A percentile compares a stretch with the other conserved stretches of the same genome.
Conservation (phyloP, 2,888 invertebrate genomes). For the Trichopria drosophilae region DNA sequence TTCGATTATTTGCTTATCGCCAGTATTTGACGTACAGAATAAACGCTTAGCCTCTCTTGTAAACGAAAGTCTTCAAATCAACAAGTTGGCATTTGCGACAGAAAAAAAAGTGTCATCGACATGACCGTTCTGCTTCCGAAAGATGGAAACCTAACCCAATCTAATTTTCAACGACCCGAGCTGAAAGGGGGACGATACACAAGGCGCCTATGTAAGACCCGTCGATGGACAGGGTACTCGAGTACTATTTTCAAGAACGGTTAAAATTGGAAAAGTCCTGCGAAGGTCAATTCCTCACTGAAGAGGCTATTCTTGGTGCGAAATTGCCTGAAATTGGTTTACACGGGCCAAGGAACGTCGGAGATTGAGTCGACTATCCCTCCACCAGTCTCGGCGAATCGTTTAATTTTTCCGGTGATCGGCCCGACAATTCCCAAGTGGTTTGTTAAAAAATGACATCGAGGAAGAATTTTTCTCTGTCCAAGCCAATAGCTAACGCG, state of each 20-base stretch:
- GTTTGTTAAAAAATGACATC: too few species aligned
- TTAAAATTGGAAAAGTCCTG: slow-evolving; percentile 55
- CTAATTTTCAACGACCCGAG: slow-evolving; percentile 34
- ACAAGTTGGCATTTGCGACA: too few species aligned
- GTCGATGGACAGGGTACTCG: background rate
- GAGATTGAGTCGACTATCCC: slow-evolving; percentile 54
- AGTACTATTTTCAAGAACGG: slow-evolving; percentile 38
- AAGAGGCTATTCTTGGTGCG: slow-evolving; percentile 58
- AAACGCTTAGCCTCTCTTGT: too few species aligned
- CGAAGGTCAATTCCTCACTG: slow-evolving; percentile 35
- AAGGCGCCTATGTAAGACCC: background rate
- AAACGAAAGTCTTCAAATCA: too few species aligned
- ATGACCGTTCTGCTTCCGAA: background rate
- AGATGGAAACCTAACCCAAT: slow-evolving; percentile 41
- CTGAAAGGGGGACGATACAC: background rate
- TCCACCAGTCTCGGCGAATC: slow-evolving; percentile 41
- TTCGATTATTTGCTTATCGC: too few species aligned
- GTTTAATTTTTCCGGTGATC: slow-evolving; percentile 42
- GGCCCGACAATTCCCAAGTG: too few species aligned
- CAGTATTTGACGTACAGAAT: too few species aligned
- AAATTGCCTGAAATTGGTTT: slow-evolving; percentile 60
- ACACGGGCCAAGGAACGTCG: slow-evolving; percentile 49
- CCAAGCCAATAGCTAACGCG: too few species aligned
- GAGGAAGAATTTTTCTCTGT: too few species aligned
- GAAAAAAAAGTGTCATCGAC: background rate